A percentile compares a stretch with the other conserved stretches of the same genome.
These are phyloP conservation scores for Hedya salicella DNA, from an alignment of 2,888 invertebrate species.

Conservation along the genomic window DNA sequence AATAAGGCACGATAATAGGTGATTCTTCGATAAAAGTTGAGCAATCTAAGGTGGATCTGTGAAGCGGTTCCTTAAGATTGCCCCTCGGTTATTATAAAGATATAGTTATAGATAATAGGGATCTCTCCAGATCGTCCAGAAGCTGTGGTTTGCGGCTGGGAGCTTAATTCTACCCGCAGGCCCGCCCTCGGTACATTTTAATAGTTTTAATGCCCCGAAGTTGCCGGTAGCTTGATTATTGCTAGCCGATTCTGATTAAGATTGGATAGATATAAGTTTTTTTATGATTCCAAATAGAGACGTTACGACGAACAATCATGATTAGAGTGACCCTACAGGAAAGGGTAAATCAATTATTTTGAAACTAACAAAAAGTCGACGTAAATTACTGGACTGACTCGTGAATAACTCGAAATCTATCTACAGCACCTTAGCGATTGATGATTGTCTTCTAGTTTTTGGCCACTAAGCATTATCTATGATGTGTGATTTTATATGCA, in stretches of 20 bases:
- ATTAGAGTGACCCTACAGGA: constrained; percentile 5
- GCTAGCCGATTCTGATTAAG: constrained; percentile 51
- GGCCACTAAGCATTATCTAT: too few relatives aligned
- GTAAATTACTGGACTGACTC: neutral
- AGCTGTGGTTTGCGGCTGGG: constrained; percentile 81
- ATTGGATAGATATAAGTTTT: constrained; percentile 48
- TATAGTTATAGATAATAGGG: constrained; percentile 62
- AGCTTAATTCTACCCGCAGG: constrained; percentile 71
- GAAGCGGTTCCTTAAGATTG: constrained; percentile 11
- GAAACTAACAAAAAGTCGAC: neutral
- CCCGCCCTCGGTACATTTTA: constrained; percentile 74
- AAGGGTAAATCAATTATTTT: constrained; percentile 13
- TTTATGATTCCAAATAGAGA: constrained; percentile 29
- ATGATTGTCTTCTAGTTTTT: neutral
- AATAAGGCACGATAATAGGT: neutral
- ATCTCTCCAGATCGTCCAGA: constrained; percentile 71
- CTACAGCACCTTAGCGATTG: too few relatives aligned
- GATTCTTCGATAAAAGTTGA: neutral
- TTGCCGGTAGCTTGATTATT: constrained; percentile 58
- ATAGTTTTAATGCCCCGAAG: constrained; percentile 76
- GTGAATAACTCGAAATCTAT: too few relatives aligned
- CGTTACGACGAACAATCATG: constrained; percentile 12
- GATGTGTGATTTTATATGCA: too few relatives aligned
- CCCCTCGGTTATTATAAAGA: constrained; percentile 56
- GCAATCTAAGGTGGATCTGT: constrained; percentile 9